Base-by-base conservation (phyloP, 2,888 invertebrate species). In the Heliconius hortense region DNA sequence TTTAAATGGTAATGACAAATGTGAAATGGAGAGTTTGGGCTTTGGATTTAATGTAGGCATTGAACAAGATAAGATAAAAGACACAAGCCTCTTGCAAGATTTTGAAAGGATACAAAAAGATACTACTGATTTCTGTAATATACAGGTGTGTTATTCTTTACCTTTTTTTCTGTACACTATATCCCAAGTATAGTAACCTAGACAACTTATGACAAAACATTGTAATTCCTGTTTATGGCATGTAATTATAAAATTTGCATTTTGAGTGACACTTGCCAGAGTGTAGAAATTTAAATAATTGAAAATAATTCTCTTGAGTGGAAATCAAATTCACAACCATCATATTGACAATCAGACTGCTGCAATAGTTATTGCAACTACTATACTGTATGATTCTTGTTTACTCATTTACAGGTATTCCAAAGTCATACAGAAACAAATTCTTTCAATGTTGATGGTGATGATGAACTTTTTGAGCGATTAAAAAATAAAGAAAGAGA, bases 61-160 rank as follows among this genome's bases (percentile, higher is more conserved):
- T 84, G 93, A 92, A 85, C 83, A 90, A 79, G 92, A 92, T 77
- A 90, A 93, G 88, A 89, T 90, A 85, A 92, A 93, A 82, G 91
- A 93, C 79, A 88, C 84, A 78, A 86, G 86, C 79, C 84, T 93
- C 77, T 90, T 93, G 84, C 94, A 95, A 79, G 95, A 95, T 85
- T 95, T 95, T 85, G 95, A 95, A 83, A 95, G 95, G 82, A 95
- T 95, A 87, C 95, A 95, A 80, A 95, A 95, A 84, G 95, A 95
- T 81, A 94, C 94, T 43, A 94, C 91, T 83, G 94, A 92, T 85
- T 94, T 93, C 86, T 94, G 92, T 85, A 89, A 94, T 83, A 91
- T 92, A 86, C 92, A 94, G 90, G 93, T 91, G 11, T 26, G 71
- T 62, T 24, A 15, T 59, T 24, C 15, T 56, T 31, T 10, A n/a